These are phyloP conservation scores for Scaptomyza caliginosa DNA, from an alignment of 2,888 invertebrate species.

Conservation along the genomic window DNA sequence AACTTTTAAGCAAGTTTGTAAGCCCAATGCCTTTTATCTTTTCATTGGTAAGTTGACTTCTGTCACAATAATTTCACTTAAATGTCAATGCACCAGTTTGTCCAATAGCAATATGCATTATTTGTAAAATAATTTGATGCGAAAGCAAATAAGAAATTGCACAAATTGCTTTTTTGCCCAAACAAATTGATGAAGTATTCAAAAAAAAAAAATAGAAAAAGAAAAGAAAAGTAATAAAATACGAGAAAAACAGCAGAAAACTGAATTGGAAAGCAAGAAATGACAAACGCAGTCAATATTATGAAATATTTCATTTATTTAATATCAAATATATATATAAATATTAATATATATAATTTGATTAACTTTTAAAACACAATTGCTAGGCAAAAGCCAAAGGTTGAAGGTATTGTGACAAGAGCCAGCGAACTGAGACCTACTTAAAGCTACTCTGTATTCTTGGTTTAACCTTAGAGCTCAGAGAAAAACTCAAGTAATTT, in stretches of 20 bases:
- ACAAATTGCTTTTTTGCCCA: constrained; percentile 10
- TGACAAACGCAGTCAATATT: constrained; percentile 8
- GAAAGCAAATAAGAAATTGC: constrained; percentile 10
- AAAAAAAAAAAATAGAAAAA: neutral
- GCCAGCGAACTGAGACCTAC: neutral
- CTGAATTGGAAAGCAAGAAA: constrained; percentile 10
- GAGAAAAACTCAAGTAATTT: too few relatives aligned
- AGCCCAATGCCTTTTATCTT: neutral
- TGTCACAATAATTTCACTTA: neutral
- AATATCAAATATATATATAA: neutral
- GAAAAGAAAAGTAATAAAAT: neutral
- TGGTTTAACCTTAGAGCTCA: neutral
- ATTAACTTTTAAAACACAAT: constrained; percentile 21
- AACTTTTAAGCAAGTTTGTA: too few relatives aligned
- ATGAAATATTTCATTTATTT: constrained; percentile 2
- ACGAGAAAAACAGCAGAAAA: neutral
- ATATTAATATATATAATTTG: too few relatives aligned
- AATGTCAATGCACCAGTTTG: neutral
- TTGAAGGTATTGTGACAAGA: neutral
- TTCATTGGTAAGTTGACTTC: neutral
- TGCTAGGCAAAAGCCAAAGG: constrained; percentile 12
- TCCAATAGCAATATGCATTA: neutral
- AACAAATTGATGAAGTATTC: constrained; percentile 10
- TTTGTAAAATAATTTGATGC: constrained; percentile 1
- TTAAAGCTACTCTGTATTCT: neutral